phyloP scores from a whole-genome alignment of 2,888 invertebrate genomes.

The Timema cristinae region DNA sequence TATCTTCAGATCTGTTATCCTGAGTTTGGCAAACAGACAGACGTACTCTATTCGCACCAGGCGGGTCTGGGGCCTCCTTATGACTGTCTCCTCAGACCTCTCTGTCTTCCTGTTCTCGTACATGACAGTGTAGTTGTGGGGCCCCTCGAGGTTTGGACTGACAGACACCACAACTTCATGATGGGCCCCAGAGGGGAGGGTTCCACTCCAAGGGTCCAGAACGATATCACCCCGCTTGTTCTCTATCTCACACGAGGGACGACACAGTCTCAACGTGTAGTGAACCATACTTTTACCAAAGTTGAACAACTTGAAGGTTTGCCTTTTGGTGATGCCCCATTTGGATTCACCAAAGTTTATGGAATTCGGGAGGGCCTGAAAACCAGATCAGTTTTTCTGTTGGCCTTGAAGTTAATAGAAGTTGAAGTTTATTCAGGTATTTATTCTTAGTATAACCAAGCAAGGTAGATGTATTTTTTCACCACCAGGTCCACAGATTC shows the following conservation, averaged over 20 bases:
- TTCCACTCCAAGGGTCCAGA: neutral
- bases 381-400: too few species aligned
- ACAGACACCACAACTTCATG: neutral
- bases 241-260: neutral
- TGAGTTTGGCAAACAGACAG: neutral
- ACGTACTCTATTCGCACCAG: neutral
- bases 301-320: neutral
- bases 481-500: conserved; percentile 9
- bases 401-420: too few species aligned
- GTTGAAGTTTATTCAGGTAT: neutral
- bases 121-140: neutral
- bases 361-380: neutral
- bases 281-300: neutral
- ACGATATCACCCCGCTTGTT: neutral
- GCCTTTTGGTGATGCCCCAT: neutral
- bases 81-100: neutral
- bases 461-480: neutral
- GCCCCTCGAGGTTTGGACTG: neutral
- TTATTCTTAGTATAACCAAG: neutral
- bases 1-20: neutral
- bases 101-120: neutral
- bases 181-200: neutral
- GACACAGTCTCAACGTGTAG: neutral
- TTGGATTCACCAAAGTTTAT: neutral
- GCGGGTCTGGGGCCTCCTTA: neutral